Evolutionary conservation across 2,797 vertebrate species (phyloP).

Genomic region (Erpetoichthys calabaricus): DNA sequence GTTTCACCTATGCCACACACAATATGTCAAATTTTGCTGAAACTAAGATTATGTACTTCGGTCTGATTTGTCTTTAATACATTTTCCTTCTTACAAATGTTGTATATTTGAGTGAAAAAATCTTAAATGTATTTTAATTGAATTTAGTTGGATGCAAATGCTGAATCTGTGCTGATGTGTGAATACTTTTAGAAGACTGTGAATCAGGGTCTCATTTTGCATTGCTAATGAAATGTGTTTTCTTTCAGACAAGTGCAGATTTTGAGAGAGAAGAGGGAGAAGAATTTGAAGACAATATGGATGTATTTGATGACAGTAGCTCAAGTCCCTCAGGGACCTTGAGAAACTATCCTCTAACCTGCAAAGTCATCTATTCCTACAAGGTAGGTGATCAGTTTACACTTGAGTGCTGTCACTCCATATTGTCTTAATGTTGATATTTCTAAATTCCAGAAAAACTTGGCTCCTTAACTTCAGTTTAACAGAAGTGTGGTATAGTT

Average conservation of each 20-base stretch:
- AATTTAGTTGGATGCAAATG: too few relatives aligned
- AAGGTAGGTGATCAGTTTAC: conserved; percentile 52
- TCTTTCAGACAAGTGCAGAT: conserved; percentile 62
- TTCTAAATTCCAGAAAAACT: not conserved
- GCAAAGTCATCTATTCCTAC: conserved; percentile 94
- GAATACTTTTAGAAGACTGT: not conserved
- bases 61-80: too few relatives aligned
- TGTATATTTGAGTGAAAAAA: too few relatives aligned
- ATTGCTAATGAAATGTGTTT: conserved; percentile 15
- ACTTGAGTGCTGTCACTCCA: not conserved
- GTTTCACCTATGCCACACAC: too few relatives aligned
- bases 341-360: conserved; percentile 88
- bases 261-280: conserved; percentile 82
- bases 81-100: too few relatives aligned
- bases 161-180: too few relatives aligned
- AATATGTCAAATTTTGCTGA: too few relatives aligned
- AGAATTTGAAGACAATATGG: conserved; percentile 92
- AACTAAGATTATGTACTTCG: too few relatives aligned
- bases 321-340: conserved; percentile 91
- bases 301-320: conserved; percentile 89
- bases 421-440: not conserved
- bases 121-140: too few relatives aligned
- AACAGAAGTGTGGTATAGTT: too few relatives aligned
- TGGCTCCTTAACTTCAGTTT: too few relatives aligned
- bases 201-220: not conserved